Conservation (phyloP, 2,113 vertebrate genomes). For the Proteles cristata region DNA sequence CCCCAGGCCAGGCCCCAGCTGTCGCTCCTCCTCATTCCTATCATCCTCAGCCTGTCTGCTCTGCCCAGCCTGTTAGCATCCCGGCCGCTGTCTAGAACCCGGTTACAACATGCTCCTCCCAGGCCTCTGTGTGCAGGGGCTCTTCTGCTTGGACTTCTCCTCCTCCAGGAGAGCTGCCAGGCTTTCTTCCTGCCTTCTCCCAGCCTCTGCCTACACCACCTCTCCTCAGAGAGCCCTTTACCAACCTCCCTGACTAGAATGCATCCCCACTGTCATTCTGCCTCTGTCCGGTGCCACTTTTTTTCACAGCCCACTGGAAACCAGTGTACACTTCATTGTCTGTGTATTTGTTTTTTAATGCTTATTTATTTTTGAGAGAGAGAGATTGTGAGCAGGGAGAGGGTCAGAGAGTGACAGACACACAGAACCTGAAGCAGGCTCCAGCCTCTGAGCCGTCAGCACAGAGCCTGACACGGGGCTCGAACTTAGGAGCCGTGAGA, state of each 20-base stretch:
- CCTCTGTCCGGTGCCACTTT: background rate
- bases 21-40: background rate
- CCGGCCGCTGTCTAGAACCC: background rate
- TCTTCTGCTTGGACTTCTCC: background rate
- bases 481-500: too few relatives aligned
- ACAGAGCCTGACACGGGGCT: too few relatives aligned
- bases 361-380: too few relatives aligned
- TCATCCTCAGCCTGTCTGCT: background rate
- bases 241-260: background rate
- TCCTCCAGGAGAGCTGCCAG: background rate
- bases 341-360: background rate
- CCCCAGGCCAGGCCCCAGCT: background rate
- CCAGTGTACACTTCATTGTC: background rate
- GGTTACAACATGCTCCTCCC: fast-evolving
- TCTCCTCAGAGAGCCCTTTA: background rate
- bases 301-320: background rate
- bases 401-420: too few relatives aligned
- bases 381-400: too few relatives aligned
- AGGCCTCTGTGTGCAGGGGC: background rate
- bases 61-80: background rate
- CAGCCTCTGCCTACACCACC: background rate
- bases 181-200: background rate
- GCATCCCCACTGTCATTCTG: background rate
- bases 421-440: too few relatives aligned
- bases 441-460: too few relatives aligned